phyloP scores from a whole-genome alignment of 1,140 invertebrate genomes.

The Epicauta chinensis region DNA sequence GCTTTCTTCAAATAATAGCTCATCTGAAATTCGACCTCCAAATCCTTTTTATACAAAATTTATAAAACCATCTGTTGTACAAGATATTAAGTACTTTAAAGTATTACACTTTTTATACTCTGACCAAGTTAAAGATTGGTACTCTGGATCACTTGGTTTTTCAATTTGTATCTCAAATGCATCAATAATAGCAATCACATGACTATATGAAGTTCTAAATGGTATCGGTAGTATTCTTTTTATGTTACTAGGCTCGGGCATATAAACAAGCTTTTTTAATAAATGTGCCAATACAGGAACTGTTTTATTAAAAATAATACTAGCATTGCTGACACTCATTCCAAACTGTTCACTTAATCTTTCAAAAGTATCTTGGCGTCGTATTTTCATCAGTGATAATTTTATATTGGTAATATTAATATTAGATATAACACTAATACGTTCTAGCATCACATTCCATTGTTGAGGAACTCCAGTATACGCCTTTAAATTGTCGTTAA shows the following conservation, averaged over 20 bases:
- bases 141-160: conserved; percentile 28
- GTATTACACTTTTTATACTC: conserved; percentile 40
- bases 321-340: conserved; percentile 1
- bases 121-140: conserved; percentile 35
- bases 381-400: conserved; percentile 20
- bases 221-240: conserved; percentile 22
- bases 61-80: conserved; percentile 39
- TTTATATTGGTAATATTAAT: conserved; percentile 11
- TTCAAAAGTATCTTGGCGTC: conserved; percentile 5
- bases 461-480: not conserved
- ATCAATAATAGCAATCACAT: conserved; percentile 27
- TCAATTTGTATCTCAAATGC: conserved; percentile 39
- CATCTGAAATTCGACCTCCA: conserved; percentile 34
- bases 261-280: conserved; percentile 6
- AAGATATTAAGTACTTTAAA: conserved; percentile 41
- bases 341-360: conserved; percentile 16
- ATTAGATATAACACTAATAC: conserved; percentile 3
- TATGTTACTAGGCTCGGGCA: conserved; percentile 2
- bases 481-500: no score
- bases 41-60: conserved; percentile 39
- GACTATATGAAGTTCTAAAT: conserved; percentile 24
- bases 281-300: conserved; percentile 9
- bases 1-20: conserved; percentile 31
- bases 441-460: not conserved
- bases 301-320: conserved; percentile 20